Conservation (phyloP, 2,888 invertebrate genomes). For the Sesamia inferens region DNA sequence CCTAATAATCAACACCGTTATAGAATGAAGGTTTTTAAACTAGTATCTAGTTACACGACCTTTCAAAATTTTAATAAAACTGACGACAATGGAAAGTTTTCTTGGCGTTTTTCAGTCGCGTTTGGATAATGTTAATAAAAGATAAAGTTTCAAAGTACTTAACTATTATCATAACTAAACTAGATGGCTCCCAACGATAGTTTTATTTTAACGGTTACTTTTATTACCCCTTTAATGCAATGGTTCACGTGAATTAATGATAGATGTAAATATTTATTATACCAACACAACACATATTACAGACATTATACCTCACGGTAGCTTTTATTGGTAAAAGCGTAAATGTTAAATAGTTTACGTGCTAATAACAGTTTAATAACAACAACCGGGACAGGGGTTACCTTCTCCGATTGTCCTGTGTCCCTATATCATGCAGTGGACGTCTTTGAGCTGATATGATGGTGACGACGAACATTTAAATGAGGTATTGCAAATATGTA, state of each 20-base stretch:
- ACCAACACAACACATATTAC: constrained; percentile 19
- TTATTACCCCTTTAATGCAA: constrained; percentile 30
- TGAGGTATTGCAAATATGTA: background rate
- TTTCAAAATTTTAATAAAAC: background rate
- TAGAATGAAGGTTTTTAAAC: background rate
- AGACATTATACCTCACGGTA: background rate
- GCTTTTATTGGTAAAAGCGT: constrained; percentile 22
- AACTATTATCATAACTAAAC: constrained; percentile 4
- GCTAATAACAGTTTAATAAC: background rate
- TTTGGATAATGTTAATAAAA: constrained; percentile 15
- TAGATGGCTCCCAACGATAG: constrained; percentile 6
- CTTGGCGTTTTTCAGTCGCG: constrained; percentile 9
- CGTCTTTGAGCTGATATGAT: no score
- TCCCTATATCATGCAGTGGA: no score
- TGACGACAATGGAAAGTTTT: background rate
- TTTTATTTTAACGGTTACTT: constrained; percentile 36
- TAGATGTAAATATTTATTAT: constrained; percentile 17
- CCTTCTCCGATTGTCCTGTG: no score
- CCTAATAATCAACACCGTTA: no score
- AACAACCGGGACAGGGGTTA: no score
- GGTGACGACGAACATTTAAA: background rate
- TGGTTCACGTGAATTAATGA: constrained; percentile 8
- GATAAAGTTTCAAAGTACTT: constrained; percentile 9
- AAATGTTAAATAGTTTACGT: background rate
- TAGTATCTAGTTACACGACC: background rate